These are phyloP conservation scores for Melipona beecheii DNA, from an alignment of 2,888 invertebrate genomes.

Conservation along the genomic window DNA sequence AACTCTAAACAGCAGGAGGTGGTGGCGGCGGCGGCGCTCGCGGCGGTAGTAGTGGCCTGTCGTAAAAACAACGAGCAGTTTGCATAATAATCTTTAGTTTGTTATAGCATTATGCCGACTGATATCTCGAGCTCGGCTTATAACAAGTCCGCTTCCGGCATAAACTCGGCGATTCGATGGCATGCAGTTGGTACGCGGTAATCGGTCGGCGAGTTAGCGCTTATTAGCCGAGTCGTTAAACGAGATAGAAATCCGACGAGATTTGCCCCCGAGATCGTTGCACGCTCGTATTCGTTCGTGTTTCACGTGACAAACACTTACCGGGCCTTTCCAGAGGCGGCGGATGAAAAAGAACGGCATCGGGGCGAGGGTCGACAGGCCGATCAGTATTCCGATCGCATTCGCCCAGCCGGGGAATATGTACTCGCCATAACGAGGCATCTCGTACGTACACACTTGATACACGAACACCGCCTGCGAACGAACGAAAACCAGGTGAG, in stretches of 20 bases:
- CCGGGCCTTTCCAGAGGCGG: slow-evolving; percentile 83
- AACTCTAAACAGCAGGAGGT: slow-evolving; percentile 5
- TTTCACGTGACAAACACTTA: slow-evolving; percentile 74
- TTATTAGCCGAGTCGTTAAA: slow-evolving; percentile 6
- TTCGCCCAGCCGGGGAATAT: slow-evolving; percentile 90
- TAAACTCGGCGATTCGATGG: slow-evolving; percentile 34
- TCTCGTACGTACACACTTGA: slow-evolving; percentile 88
- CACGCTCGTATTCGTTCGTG: neutral
- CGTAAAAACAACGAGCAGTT: slow-evolving; percentile 41
- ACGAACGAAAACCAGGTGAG: slow-evolving; percentile 27
- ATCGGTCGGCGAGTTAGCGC: slow-evolving; percentile 33
- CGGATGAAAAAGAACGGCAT: slow-evolving; percentile 88
- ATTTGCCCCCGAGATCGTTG: slow-evolving; percentile 21
- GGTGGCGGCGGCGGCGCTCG: neutral
- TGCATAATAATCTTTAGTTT: slow-evolving; percentile 52
- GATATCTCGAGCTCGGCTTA: slow-evolving; percentile 37
- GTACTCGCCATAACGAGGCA: slow-evolving; percentile 88
- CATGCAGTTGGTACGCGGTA: slow-evolving; percentile 20
- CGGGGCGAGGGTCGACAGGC: slow-evolving; percentile 88
- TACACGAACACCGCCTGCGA: slow-evolving; percentile 89
- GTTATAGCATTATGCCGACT: slow-evolving; percentile 41
- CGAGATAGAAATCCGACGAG: slow-evolving; percentile 33
- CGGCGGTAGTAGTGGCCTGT: neutral
- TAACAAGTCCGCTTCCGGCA: slow-evolving; percentile 7
- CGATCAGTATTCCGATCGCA: slow-evolving; percentile 89